Evolutionary conservation across 2,888 invertebrate species (phyloP).

Genomic region (Polyommatus icarus): DNA sequence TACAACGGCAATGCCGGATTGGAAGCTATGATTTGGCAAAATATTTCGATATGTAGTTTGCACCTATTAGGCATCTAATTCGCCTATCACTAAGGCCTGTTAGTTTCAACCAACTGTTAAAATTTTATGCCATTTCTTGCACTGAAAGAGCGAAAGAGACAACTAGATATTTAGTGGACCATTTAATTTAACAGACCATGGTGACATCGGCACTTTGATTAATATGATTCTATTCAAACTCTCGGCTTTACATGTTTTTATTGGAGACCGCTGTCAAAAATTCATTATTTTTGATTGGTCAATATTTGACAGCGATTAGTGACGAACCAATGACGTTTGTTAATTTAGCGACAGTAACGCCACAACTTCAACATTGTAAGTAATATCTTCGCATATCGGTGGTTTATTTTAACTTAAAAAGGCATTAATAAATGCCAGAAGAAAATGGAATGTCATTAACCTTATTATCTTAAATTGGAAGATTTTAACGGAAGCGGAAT

Average conservation of each 20-base stretch:
- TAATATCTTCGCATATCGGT: background rate
- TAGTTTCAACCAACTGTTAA: background rate
- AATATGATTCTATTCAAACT: background rate
- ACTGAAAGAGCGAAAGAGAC: background rate
- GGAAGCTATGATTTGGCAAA: constrained; percentile 22
- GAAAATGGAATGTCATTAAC: background rate
- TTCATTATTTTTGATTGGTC: background rate
- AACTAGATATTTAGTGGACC: background rate
- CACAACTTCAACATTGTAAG: background rate
- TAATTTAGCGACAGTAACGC: background rate
- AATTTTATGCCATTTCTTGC: background rate
- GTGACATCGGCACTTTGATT: background rate
- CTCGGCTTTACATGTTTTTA: background rate
- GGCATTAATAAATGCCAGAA: background rate
- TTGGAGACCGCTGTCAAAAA: background rate
- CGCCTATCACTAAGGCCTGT: background rate
- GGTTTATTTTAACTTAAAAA: background rate
- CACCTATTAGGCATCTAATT: constrained; percentile 14
- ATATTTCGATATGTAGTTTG: constrained; percentile 10
- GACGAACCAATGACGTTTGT: background rate
- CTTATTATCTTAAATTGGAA: background rate
- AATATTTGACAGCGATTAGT: background rate
- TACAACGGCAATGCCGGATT: background rate
- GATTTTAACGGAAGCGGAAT: constrained; percentile 13
- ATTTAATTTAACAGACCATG: background rate